These are phyloP conservation scores for Trisateles emortualis DNA, from an alignment of 2,888 invertebrate species.

Conservation along the genomic window DNA sequence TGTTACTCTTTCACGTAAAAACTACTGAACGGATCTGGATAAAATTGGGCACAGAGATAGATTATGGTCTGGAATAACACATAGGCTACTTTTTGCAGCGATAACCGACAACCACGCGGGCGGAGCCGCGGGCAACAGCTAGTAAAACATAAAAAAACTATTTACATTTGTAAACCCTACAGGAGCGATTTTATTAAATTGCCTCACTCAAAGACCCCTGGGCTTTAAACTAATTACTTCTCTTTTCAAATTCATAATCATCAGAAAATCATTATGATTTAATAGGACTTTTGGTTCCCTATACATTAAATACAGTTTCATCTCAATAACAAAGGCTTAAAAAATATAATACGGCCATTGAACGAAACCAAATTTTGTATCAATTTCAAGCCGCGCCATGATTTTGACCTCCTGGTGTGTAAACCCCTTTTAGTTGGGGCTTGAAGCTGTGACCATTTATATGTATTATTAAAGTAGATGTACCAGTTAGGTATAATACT, in stretches of 20 bases:
- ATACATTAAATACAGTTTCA: slow-evolving; percentile 47
- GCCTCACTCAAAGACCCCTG: slow-evolving; percentile 21
- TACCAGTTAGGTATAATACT: slow-evolving; percentile 5
- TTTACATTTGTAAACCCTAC: neutral
- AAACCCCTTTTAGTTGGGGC: slow-evolving; percentile 60
- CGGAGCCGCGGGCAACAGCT: too few species aligned
- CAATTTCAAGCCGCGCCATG: slow-evolving; percentile 77
- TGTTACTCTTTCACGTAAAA: too few species aligned
- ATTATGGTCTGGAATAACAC: too few species aligned
- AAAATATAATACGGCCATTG: slow-evolving; percentile 66
- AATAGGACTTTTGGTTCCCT: slow-evolving; percentile 26
- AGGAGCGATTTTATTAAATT: slow-evolving; percentile 8
- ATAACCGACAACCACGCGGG: too few species aligned
- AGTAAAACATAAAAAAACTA: too few species aligned
- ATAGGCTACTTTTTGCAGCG: too few species aligned
- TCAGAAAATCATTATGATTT: slow-evolving; percentile 39
- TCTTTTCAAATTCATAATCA: slow-evolving; percentile 38
- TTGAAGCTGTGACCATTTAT: slow-evolving; percentile 35
- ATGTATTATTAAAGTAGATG: slow-evolving; percentile 18
- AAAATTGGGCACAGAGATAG: too few species aligned
- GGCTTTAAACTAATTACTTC: slow-evolving; percentile 27
- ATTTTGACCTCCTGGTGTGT: slow-evolving; percentile 70
- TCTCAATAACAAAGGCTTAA: slow-evolving; percentile 52
- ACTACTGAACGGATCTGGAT: too few species aligned
- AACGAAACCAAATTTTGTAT: slow-evolving; percentile 76